Conservation (phyloP, 2,113 vertebrate species). For the Ivindomyrus marchei region DNA sequence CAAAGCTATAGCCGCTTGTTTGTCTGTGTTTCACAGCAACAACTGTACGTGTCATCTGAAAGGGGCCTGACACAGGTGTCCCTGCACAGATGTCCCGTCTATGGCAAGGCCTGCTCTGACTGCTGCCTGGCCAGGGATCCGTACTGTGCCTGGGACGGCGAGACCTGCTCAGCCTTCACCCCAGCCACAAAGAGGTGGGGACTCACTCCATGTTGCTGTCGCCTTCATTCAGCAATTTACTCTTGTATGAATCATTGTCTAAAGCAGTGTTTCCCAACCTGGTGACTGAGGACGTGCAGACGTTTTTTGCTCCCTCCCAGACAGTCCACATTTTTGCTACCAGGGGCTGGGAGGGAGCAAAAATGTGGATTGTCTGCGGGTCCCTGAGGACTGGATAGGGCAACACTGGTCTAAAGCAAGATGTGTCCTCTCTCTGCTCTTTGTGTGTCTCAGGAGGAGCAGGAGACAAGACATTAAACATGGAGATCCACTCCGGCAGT, state of each 20-base stretch:
- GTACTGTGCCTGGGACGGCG: slow-evolving; percentile 78
- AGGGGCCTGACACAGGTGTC: slow-evolving; percentile 72
- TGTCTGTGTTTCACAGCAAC: slow-evolving; percentile 57
- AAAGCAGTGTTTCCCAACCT: not conserved
- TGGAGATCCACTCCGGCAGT: slow-evolving; percentile 87
- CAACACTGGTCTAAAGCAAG: not conserved
- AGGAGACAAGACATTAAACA: slow-evolving; percentile 87
- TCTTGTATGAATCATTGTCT: not conserved
- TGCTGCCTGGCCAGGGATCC: slow-evolving; percentile 77
- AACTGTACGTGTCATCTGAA: slow-evolving; percentile 74
- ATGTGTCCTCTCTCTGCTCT: not conserved
- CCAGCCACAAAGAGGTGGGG: slow-evolving; percentile 64
- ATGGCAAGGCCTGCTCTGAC: slow-evolving; percentile 72
- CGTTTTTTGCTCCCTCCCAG: not conserved
- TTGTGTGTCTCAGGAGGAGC: slow-evolving; percentile 68
- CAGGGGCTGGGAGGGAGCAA: not conserved
- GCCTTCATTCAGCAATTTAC: not conserved
- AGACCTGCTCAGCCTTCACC: slow-evolving; percentile 68
- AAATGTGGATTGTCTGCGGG: not conserved
- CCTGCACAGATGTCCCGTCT: slow-evolving; percentile 68
- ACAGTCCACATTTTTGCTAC: not conserved
- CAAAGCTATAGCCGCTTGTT: not conserved
- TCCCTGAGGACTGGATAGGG: not conserved
- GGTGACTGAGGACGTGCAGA: not conserved
- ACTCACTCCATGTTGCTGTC: not conserved